Evolutionary conservation across 2,888 invertebrate genomes (phyloP).

Genomic region (Timandra comae): DNA sequence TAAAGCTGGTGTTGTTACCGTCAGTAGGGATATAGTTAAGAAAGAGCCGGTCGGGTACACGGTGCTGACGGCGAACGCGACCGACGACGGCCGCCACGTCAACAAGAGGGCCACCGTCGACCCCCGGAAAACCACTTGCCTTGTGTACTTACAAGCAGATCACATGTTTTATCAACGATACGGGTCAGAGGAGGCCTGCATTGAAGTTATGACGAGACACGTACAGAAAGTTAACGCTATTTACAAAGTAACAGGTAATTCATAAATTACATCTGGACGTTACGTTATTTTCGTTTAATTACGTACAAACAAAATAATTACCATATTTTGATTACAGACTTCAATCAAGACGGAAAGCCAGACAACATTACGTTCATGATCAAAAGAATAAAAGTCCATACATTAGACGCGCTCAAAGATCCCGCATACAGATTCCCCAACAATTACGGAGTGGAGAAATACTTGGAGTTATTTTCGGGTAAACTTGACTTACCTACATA

Average conservation of each 20-base stretch:
- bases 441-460: slow-evolving; percentile 99
- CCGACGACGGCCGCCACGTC: slow-evolving; percentile 77
- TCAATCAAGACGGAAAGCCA: slow-evolving; percentile 92
- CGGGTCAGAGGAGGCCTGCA: slow-evolving; percentile 94
- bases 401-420: slow-evolving; percentile 88
- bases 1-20: slow-evolving; percentile 79
- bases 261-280: slow-evolving; percentile 2
- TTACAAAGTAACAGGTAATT: slow-evolving; percentile 87
- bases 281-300: slow-evolving; percentile 2
- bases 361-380: slow-evolving; percentile 98
- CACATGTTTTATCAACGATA: slow-evolving; percentile 97
- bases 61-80: slow-evolving; percentile 61
- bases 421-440: slow-evolving; percentile 92
- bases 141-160: slow-evolving; percentile 96
- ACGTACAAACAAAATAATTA: slow-evolving; percentile 8
- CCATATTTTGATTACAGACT: slow-evolving; percentile 78
- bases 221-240: slow-evolving; percentile 95
- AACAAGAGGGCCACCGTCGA: slow-evolving; percentile 84
- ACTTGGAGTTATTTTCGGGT: slow-evolving; percentile 97
- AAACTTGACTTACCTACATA: background rate
- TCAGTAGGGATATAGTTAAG: slow-evolving; percentile 79
- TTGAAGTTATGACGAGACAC: slow-evolving; percentile 95
- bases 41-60: slow-evolving; percentile 74
- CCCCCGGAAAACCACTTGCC: slow-evolving; percentile 94
- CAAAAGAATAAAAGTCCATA: slow-evolving; percentile 95